Base-by-base conservation (phyloP, 2,113 vertebrate genomes). In the Eidolon helvum region DNA sequence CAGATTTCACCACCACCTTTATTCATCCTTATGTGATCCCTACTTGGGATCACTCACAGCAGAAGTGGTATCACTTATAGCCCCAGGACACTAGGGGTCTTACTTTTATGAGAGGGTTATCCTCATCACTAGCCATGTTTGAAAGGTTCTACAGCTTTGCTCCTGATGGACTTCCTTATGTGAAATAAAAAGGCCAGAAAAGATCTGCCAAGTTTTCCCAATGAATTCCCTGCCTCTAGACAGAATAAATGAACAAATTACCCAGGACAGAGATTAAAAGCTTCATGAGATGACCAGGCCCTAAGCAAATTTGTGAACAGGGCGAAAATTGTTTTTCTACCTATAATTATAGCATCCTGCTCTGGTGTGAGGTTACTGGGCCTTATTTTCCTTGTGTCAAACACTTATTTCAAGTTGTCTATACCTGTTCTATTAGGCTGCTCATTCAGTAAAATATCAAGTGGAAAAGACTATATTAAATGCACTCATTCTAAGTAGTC, bases 401-500 rank as follows among this genome's bases (percentile, higher is more conserved):
- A 22, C n/a, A 45, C 71, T 93, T 82, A 82, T 78, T 87, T 84
- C 83, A 89, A 68, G 40, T 63, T 90, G 72, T 66, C 55, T 85
- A 59, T 30, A 79, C 87, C 88, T 95, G 72, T 79, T 95, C 78
- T 68, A n/a, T 65, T 79, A 68, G 87, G 38, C 53, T n/a, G 26
- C 55, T 38, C 53, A 38, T 30, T 87, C 69, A n/a, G 75, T 55
- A 74, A 95, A 92, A 80, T 50, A 94, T 26, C 48, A 82, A 65
- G 55, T 40, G 66, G 33, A 82, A 92, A 92, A 71, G 45, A 74
- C 16, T 24, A 6, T 68, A 87, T 88, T 71, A 61, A 93, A 88
- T 82, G 66, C 82, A 95, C 16, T 79, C 30, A 65, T 50, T 96
- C 77, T 30, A 92, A 80, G 66, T 88, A 91, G 86, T 83, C 91